phyloP scores from a whole-genome alignment of 2,888 invertebrate species.

The Glyphotaelius pellucidus region DNA sequence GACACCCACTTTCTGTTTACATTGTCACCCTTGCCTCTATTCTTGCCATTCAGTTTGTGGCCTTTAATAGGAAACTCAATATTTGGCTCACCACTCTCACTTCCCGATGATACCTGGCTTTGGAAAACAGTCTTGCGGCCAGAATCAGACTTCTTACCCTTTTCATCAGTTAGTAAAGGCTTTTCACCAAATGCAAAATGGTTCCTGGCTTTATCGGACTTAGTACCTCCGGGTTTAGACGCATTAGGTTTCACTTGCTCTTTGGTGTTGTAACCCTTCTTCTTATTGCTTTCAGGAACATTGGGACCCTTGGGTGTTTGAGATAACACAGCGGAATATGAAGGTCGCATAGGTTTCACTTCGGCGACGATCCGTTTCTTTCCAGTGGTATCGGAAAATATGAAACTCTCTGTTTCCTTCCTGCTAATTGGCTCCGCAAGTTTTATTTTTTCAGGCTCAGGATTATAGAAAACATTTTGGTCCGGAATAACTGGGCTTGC shows the following conservation, averaged over 20 bases:
- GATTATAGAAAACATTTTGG: slow-evolving; percentile 14
- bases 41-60: slow-evolving; percentile 72
- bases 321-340: slow-evolving; percentile 89
- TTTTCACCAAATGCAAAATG: slow-evolving; percentile 42
- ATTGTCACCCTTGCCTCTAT: slow-evolving; percentile 74
- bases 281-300: slow-evolving; percentile 73
- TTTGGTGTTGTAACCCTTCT: slow-evolving; percentile 69
- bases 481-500: slow-evolving; percentile 40
- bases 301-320: slow-evolving; percentile 80
- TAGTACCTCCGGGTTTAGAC: slow-evolving; percentile 60
- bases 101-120: slow-evolving; percentile 72
- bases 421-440: slow-evolving; percentile 66
- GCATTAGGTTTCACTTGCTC: slow-evolving; percentile 57
- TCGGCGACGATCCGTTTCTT: slow-evolving; percentile 89
- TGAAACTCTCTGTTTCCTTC: slow-evolving; percentile 68
- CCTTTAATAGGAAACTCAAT: slow-evolving; percentile 70
- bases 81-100: slow-evolving; percentile 74
- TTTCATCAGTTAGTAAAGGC: slow-evolving; percentile 53
- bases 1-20: slow-evolving; percentile 80
- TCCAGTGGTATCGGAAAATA: slow-evolving; percentile 73
- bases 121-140: slow-evolving; percentile 55
- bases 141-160: slow-evolving; percentile 53
- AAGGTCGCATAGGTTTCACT: slow-evolving; percentile 91
- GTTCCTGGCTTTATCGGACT: slow-evolving; percentile 55
- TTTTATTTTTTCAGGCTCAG: slow-evolving; percentile 71